A percentile compares a stretch with the other conserved stretches of the same genome.
Conservation (phyloP, 2,888 invertebrate genomes). For the Malacosoma neustria region DNA sequence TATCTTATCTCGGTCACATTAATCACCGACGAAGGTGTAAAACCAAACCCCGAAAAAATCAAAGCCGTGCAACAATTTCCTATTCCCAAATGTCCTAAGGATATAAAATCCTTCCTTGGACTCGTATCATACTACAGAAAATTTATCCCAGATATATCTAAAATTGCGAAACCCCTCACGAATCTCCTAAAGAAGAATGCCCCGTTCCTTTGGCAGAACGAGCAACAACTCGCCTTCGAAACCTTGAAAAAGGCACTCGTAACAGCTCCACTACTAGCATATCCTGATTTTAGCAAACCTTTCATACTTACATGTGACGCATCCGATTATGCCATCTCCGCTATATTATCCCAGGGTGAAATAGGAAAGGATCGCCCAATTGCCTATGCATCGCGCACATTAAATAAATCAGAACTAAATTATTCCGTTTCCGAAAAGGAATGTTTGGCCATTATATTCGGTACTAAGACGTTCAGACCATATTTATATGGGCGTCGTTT, state of each 20-base stretch:
- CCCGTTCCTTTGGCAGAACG: too few species aligned
- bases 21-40: conserved; percentile 17
- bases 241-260: conserved; percentile 13
- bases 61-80: conserved; percentile 17
- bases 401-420: conserved; percentile 12
- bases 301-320: conserved; percentile 25
- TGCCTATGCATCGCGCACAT: conserved; percentile 13
- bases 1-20: conserved; percentile 1
- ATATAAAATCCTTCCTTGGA: conserved; percentile 21
- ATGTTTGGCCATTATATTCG: conserved; percentile 26
- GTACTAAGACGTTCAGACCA: conserved; percentile 20
- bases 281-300: conserved; percentile 26
- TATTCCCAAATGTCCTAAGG: conserved; percentile 17
- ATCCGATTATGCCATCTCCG: conserved; percentile 21
- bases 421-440: conserved; percentile 27
- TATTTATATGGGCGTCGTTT: conserved; percentile 30
- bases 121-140: conserved; percentile 21
- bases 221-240: conserved; percentile 12
- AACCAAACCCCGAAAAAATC: conserved; percentile 21
- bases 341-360: conserved; percentile 14
- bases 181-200: conserved; percentile 15
- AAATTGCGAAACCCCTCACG: conserved; percentile 15
- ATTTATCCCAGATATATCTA: conserved; percentile 21
- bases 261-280: conserved; percentile 26
- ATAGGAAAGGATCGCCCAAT: conserved; percentile 6